Percentiles rank a stretch among this genome's conserved stretches.
phyloP scores from a whole-genome alignment of 2,888 invertebrate genomes.

The Trichacis sp. region DNA sequence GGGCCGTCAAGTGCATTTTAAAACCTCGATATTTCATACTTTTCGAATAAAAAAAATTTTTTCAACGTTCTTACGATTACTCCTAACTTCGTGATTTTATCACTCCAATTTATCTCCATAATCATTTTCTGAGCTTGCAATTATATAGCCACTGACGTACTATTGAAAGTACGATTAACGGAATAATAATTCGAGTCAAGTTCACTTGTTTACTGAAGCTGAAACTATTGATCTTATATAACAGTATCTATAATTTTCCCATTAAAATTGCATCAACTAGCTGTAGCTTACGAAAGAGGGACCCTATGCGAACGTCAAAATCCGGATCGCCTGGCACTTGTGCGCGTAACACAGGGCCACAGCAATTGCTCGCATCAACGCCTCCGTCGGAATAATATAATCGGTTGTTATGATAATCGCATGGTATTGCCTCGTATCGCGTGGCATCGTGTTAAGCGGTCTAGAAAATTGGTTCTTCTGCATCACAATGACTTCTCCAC shows the following conservation, averaged over 20 bases:
- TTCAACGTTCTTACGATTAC: no score
- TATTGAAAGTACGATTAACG: no score
- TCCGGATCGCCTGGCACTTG: constrained; percentile 41
- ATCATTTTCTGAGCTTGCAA: no score
- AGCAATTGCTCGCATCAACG: constrained; percentile 38
- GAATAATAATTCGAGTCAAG: no score
- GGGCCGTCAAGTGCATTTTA: no score
- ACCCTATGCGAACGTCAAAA: constrained; percentile 44
- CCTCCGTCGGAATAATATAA: constrained; percentile 64
- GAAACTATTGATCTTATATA: constrained; percentile 60
- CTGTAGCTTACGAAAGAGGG: constrained; percentile 2
- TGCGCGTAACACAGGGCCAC: constrained; percentile 19
- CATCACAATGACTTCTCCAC: constrained; percentile 67
- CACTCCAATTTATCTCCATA: no score
- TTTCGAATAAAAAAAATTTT: no score
- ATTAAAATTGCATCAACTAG: constrained; percentile 66
- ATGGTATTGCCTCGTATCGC: constrained; percentile 63
- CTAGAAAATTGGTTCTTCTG: constrained; percentile 70
- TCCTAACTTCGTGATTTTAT: no score
- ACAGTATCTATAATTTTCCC: constrained; percentile 56
- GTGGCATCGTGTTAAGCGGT: constrained; percentile 67
- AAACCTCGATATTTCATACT: no score
- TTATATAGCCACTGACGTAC: no score
- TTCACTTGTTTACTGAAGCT: constrained; percentile 2
- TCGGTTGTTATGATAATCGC: constrained; percentile 69